Evolutionary conservation across 2,797 vertebrate species (phyloP), one percentile per base, ranked within the genome.

Genomic region (Pyrrhura leucotis): DNA sequence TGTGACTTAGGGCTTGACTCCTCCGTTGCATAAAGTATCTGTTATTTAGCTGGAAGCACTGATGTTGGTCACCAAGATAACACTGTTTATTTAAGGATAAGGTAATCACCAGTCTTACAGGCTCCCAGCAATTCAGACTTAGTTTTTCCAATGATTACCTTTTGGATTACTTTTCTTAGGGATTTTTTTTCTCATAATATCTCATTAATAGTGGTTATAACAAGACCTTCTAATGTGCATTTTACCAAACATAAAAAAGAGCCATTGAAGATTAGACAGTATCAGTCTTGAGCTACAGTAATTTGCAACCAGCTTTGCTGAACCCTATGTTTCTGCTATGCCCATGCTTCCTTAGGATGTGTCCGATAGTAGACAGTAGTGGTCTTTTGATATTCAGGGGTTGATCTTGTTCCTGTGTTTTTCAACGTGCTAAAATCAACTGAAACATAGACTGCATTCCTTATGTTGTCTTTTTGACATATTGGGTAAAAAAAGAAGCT

Each of bases 41-140:
- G 23, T 90, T 88, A 92, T 87, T 84, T 92, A 84, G 31, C 35
- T 80, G 48, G 35, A 66, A 91, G 47, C 72, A 82, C 79, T 63
- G 9, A 39, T 91, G 25, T 19, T 90, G 85, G 51, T 97, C 93
- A 88, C 77, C 74, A 66, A 83, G 79, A 91, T 72, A 85, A 62
- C 79, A 22, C 9, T 90, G 23, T n/a, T 82, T 96, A 51, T 86
- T 94, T 93, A 93, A 76, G 54, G 72, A 40, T 75, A 83, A 94
- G 40, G 19, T 53, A 84, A 48, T 93, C 31, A 89, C 12, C 69
- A 80, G 14, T 10, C 47, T 96, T 81, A 61, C 40, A 93, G 28
- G 25, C 74, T 85, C 19, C 26, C 63, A 81, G 44, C 15, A 74
- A 28, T 74, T 94, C 65, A 45, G 47, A 28, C 5, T 48, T 47